Base-by-base conservation (phyloP, 2,113 vertebrate genomes). In the Taurulus bubalis region DNA sequence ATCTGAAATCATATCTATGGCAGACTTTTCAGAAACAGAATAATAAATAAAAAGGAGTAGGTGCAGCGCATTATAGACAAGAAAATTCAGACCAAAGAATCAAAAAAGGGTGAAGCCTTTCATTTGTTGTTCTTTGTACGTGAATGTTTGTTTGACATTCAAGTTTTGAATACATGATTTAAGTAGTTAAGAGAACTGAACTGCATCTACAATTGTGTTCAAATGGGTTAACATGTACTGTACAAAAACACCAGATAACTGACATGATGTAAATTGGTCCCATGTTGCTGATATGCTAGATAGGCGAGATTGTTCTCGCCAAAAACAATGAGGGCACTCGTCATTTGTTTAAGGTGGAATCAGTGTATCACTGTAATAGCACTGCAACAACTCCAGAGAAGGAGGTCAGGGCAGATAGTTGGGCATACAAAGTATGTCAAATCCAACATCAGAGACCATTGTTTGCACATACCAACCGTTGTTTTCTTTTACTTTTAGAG, bases 1-100 rank as follows among this genome's bases (percentile, higher is more conserved):
- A 76, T 81, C 16, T 59, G 62, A n/a, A 56, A 34, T 84, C 34
- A 51, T 24, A 77, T 60, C 9, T 45, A 6, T 64, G 36, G 36
- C 32, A 36, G 14, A 42, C 8, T 68, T 67, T 75, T 38, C 12
- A 65, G 60, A 69, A 65, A 67, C 18, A 51, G 14, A 64, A n/a
- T 15, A 42, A 55, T 28, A 14, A 26, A 24, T 24, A 58, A 18
- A 55, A 24, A 65, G 16, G 38, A 28, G 63, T 6, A 24, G 28
- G 32, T 6, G 18, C 2, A 56, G 16, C 12, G 22, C 2, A 36
- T 0, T 59, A 6, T 42, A 32, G 56, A 42, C 70, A 65, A 28
- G 56, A 7, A 49, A 45, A 20, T 22, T 49, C 18, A 49, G 47
- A 51, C 20, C 18, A 28, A 20, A 26, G 22, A 15, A 28, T 45